These are phyloP conservation scores for Rhadina sibilatrix DNA, from an alignment of 2,113 vertebrate species.

Conservation along the genomic window DNA sequence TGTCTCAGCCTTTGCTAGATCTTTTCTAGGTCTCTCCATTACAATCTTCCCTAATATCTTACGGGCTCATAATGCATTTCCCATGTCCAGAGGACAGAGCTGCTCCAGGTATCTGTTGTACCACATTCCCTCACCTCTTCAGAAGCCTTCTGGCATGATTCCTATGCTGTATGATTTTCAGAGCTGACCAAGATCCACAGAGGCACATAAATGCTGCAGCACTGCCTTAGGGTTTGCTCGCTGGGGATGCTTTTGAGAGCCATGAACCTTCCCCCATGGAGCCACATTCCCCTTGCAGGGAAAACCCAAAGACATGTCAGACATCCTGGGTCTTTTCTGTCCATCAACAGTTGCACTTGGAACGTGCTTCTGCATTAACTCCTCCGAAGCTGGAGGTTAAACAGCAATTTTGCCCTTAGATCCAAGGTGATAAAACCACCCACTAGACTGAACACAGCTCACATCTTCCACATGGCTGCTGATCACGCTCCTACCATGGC, in stretches of 20 bases:
- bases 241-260: neutral
- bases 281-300: neutral
- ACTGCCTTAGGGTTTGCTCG: rapidly evolving
- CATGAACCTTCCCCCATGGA: neutral
- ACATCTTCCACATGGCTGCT: neutral
- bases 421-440: neutral
- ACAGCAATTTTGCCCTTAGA: neutral
- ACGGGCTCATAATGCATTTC: rapidly evolving
- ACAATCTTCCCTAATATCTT: neutral
- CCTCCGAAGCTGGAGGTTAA: neutral
- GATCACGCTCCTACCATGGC: neutral
- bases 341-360: neutral
- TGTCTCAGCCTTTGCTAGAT: neutral
- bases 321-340: neutral
- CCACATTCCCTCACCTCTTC: neutral
- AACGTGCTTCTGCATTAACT: neutral
- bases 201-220: neutral
- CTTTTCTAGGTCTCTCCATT: neutral
- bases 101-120: neutral
- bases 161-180: neutral
- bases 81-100: neutral
- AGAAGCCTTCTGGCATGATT: neutral
- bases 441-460: neutral
- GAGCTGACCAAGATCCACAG: neutral
- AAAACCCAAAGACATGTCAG: neutral